Conservation (phyloP, 1,140 invertebrate genomes). For the Teleopsis dalmanni region DNA sequence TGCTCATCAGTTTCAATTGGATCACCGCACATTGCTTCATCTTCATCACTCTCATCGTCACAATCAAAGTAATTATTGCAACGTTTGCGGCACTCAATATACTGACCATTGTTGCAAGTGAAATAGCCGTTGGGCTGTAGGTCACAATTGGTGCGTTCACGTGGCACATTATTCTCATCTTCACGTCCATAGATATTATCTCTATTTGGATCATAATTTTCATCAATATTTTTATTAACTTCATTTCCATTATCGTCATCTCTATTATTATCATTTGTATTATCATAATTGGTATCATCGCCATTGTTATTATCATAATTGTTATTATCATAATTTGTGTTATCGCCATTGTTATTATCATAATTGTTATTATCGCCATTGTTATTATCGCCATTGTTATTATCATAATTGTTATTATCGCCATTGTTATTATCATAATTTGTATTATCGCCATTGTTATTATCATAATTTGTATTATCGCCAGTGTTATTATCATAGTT, state of each 20-base stretch:
- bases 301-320: not conserved
- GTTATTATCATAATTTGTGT: too few species aligned
- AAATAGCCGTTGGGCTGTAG: conserved; percentile 15
- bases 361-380: too few species aligned
- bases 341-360: too few species aligned
- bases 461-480: not conserved
- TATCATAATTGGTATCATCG: not conserved
- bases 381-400: not conserved
- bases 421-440: not conserved
- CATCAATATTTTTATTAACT: not conserved
- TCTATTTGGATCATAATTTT: not conserved
- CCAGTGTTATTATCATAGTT: conserved; percentile 2
- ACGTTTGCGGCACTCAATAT: conserved; percentile 37
- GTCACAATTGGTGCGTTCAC: conserved; percentile 2
- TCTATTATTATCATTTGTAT: not conserved
- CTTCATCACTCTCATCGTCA: conserved; percentile 43
- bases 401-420: not conserved
- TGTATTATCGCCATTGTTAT: not conserved
- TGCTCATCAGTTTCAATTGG: not conserved
- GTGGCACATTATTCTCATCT: not conserved
- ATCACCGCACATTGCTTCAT: not conserved
- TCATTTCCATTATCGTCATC: not conserved
- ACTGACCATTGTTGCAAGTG: conserved; percentile 40
- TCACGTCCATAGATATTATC: not conserved
- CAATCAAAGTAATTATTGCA: conserved; percentile 42